Percentiles rank a stretch among this genome's conserved stretches.
Evolutionary conservation across 2,113 vertebrate genomes (phyloP).

Genomic region (Thoracochromis brauschi): DNA sequence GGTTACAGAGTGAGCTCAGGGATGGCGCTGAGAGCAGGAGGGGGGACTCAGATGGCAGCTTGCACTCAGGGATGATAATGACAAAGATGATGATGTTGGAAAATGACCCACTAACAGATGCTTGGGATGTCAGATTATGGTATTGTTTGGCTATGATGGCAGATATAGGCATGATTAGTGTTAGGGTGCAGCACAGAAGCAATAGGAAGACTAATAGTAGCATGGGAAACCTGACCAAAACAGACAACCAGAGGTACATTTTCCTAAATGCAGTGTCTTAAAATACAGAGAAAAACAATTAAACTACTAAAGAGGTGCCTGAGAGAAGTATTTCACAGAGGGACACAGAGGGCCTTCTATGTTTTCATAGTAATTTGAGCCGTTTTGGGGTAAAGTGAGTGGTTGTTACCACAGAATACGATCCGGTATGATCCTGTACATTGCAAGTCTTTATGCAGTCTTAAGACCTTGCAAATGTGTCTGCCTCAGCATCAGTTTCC

Average conservation of each 20-base stretch:
- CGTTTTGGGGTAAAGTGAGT: neutral
- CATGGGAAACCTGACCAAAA: conserved; percentile 28
- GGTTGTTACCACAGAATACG: conserved; percentile 23
- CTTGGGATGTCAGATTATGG: conserved; percentile 27
- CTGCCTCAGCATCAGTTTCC: conserved; percentile 17
- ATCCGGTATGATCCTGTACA: neutral
- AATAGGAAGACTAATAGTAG: neutral
- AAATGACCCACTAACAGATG: conserved; percentile 5
- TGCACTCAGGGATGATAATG: conserved; percentile 23
- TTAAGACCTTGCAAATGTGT: conserved; percentile 20
- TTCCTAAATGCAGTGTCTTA: neutral
- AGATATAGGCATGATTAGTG: conserved; percentile 5
- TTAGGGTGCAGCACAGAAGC: conserved; percentile 8
- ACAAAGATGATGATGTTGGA: conserved; percentile 17
- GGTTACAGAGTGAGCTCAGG: conserved; percentile 42
- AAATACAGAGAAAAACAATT: neutral
- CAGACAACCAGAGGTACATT: neutral
- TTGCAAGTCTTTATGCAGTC: neutral
- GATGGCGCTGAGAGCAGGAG: conserved; percentile 38
- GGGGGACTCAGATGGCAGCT: conserved; percentile 29
- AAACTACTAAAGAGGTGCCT: neutral
- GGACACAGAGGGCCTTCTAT: neutral
- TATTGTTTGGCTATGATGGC: conserved; percentile 17
- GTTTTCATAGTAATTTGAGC: neutral
- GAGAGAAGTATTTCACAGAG: neutral